These are phyloP conservation scores for Morpho achilles DNA, from an alignment of 2,888 invertebrate species.

Conservation along the genomic window DNA sequence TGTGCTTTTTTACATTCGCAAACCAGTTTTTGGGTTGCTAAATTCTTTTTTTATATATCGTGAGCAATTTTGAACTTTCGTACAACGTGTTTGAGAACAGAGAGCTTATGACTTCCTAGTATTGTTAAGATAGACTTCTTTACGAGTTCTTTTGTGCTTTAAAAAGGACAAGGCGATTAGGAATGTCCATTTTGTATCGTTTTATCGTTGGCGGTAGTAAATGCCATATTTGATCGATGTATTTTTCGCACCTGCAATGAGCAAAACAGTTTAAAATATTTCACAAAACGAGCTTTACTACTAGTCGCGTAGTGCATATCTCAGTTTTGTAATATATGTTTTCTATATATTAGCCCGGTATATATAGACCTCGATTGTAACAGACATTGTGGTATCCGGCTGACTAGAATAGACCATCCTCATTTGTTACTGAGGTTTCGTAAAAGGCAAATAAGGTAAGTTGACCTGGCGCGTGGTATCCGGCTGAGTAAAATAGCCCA, in stretches of 20 bases:
- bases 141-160: slow-evolving; percentile 54
- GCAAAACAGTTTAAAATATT: background rate
- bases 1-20: slow-evolving; percentile 48
- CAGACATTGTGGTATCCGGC: too few relatives aligned
- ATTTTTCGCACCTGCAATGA: slow-evolving; percentile 46
- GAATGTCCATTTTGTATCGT: slow-evolving; percentile 67
- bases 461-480: too few relatives aligned
- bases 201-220: slow-evolving; percentile 56
- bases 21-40: slow-evolving; percentile 19
- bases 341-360: too few relatives aligned
- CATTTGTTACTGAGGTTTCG: too few relatives aligned
- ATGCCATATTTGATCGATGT: slow-evolving; percentile 71
- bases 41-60: background rate
- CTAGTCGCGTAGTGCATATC: too few relatives aligned
- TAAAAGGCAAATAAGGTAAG: too few relatives aligned
- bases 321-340: too few relatives aligned
- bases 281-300: too few relatives aligned
- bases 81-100: background rate
- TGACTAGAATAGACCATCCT: too few relatives aligned
- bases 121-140: slow-evolving; percentile 13
- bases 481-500: too few relatives aligned
- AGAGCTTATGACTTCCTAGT: background rate
- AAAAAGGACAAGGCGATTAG: slow-evolving; percentile 68
- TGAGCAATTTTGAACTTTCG: slow-evolving; percentile 23
- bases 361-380: too few relatives aligned